These are phyloP conservation scores for Drosophila kepulauana DNA, from an alignment of 1,140 invertebrate species.

Conservation along the genomic window DNA sequence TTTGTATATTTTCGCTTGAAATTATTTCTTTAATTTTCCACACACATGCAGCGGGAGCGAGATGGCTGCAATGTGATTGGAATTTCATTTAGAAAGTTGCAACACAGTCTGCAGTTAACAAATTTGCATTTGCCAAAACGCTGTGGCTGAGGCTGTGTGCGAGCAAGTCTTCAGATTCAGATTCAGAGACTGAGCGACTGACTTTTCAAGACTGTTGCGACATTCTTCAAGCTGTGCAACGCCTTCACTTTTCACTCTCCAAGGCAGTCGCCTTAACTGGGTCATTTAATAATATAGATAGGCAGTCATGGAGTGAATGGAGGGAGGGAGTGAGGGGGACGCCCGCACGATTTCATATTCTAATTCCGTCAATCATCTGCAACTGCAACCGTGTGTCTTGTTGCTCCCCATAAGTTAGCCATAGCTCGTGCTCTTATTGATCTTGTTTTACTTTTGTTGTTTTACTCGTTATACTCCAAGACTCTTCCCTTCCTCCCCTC, in stretches of 20 bases:
- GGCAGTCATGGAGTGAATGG: not conserved
- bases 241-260: slow-evolving; percentile 74
- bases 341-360: slow-evolving; percentile 75
- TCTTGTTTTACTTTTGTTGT: slow-evolving; percentile 43
- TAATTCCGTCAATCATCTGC: slow-evolving; percentile 80
- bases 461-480: slow-evolving; percentile 11
- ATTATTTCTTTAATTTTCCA: slow-evolving; percentile 81
- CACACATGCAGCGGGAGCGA: slow-evolving; percentile 55
- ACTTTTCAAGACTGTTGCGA: slow-evolving; percentile 49
- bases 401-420: not conserved
- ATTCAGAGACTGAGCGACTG: not conserved
- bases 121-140: slow-evolving; percentile 71
- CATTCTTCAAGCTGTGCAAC: slow-evolving; percentile 59
- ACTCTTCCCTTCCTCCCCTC: not conserved
- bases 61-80: slow-evolving; percentile 51
- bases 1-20: slow-evolving; percentile 71
- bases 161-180: slow-evolving; percentile 47
- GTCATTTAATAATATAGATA: slow-evolving; percentile 74
- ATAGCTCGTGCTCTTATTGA: slow-evolving; percentile 59
- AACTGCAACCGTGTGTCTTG: slow-evolving; percentile 63
- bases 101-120: slow-evolving; percentile 45
- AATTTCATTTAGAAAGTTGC: slow-evolving; percentile 80
- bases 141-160: slow-evolving; percentile 17
- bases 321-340: not conserved
- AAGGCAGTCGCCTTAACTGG: slow-evolving; percentile 54